Conservation (phyloP, 1,140 invertebrate species). For the Manduca sexta region DNA sequence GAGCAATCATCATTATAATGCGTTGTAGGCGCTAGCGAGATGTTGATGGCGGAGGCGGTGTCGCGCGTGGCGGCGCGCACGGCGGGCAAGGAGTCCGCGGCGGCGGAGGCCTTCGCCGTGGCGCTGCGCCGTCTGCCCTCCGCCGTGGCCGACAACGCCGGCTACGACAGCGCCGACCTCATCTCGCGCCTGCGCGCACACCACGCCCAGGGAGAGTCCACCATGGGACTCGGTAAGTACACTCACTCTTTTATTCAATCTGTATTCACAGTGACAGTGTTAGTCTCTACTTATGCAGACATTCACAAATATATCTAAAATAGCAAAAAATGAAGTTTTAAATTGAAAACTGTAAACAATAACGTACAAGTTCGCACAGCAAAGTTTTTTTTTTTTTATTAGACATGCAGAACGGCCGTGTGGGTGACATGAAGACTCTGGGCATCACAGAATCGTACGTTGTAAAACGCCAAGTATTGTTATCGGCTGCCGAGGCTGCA, state of each 20-base stretch:
- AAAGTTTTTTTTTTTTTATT: slow-evolving; percentile 8
- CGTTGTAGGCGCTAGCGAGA: slow-evolving; percentile 87
- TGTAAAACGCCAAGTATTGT: slow-evolving; percentile 95
- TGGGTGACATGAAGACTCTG: slow-evolving; percentile 90
- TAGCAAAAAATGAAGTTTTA: too few relatives aligned
- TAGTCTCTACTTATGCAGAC: background rate
- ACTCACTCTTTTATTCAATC: background rate
- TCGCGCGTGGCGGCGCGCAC: slow-evolving; percentile 87
- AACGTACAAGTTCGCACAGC: too few relatives aligned
- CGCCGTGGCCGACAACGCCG: slow-evolving; percentile 98
- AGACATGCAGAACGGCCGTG: slow-evolving; percentile 91
- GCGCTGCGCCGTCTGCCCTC: slow-evolving; percentile 93
- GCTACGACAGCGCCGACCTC: slow-evolving; percentile 97
- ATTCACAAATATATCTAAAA: too few relatives aligned
- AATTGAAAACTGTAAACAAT: too few relatives aligned
- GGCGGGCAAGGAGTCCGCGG: slow-evolving; percentile 97
- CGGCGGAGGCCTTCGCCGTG: slow-evolving; percentile 96
- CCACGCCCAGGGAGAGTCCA: slow-evolving; percentile 85
- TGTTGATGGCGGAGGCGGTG: slow-evolving; percentile 97
- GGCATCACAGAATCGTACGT: slow-evolving; percentile 98
- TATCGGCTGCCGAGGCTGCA: slow-evolving; percentile 97
- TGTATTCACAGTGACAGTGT: background rate
- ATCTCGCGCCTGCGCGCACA: slow-evolving; percentile 91
- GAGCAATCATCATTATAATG: too few relatives aligned
- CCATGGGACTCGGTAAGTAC: slow-evolving; percentile 87